These are phyloP conservation scores for Scopus umbretta DNA, from an alignment of 2,113 vertebrate species.

Conservation along the genomic window DNA sequence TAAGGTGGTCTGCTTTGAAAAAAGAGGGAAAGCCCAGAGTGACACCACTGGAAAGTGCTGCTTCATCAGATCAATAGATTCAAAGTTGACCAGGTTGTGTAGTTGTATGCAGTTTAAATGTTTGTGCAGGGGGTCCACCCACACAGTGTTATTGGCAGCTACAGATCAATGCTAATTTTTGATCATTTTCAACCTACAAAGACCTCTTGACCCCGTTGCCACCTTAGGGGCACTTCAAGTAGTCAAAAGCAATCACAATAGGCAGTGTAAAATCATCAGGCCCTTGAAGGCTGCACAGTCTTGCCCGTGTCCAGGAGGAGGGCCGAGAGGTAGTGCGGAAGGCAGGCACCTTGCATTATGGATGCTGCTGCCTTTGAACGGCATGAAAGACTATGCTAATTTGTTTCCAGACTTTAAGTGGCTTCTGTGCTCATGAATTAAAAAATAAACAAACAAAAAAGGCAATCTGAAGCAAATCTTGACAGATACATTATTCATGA, in stretches of 20 bases:
- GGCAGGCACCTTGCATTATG: not conserved
- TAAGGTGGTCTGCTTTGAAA: slow-evolving; percentile 24
- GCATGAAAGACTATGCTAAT: slow-evolving; percentile 37
- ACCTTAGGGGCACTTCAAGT: slow-evolving; percentile 73
- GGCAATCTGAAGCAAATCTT: slow-evolving; percentile 52
- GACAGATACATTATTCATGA: not conserved
- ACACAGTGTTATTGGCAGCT: slow-evolving; percentile 74
- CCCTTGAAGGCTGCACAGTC: slow-evolving; percentile 12
- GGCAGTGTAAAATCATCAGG: slow-evolving; percentile 62
- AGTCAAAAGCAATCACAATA: slow-evolving; percentile 70
- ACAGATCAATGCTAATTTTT: slow-evolving; percentile 84
- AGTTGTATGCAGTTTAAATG: slow-evolving; percentile 74
- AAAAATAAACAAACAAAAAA: slow-evolving; percentile 47
- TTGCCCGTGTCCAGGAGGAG: not conserved
- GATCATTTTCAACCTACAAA: slow-evolving; percentile 82
- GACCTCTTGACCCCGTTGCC: slow-evolving; percentile 76
- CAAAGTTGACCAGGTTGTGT: slow-evolving; percentile 71
- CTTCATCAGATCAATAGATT: slow-evolving; percentile 70
- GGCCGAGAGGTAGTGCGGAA: not conserved
- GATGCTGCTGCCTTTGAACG: not conserved
- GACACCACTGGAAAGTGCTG: slow-evolving; percentile 62
- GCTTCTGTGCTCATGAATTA: slow-evolving; percentile 40
- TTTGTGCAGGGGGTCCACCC: slow-evolving; percentile 68
- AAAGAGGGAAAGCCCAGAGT: slow-evolving; percentile 31
- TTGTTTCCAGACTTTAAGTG: slow-evolving; percentile 41